Evolutionary conservation across 2,888 invertebrate genomes (phyloP).

Genomic region (Ophion obscuratus): DNA sequence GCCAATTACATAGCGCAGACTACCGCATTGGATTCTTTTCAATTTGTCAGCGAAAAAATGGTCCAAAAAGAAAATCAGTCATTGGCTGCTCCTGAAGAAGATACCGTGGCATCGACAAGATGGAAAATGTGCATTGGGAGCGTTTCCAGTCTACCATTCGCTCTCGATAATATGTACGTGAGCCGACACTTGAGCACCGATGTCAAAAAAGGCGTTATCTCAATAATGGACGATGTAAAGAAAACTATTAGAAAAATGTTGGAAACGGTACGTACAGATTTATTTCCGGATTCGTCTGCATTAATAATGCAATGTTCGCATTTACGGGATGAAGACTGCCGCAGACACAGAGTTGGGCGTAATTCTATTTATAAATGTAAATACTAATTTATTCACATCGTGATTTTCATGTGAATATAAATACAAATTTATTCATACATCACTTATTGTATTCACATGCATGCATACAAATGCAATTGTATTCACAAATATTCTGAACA

Average conservation of each 20-base stretch:
- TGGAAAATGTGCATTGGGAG: slow-evolving; percentile 97
- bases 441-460: too few relatives aligned
- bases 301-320: too few relatives aligned
- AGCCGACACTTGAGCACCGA: slow-evolving; percentile 94
- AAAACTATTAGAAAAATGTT: slow-evolving; percentile 93
- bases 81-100: slow-evolving; percentile 92
- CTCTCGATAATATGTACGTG: slow-evolving; percentile 94
- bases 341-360: too few relatives aligned
- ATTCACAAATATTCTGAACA: too few relatives aligned
- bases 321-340: too few relatives aligned
- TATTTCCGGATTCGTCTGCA: not conserved
- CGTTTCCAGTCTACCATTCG: slow-evolving; percentile 90
- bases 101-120: slow-evolving; percentile 92
- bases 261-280: slow-evolving; percentile 73
- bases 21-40: slow-evolving; percentile 91
- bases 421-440: too few relatives aligned
- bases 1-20: slow-evolving; percentile 98
- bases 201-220: slow-evolving; percentile 92
- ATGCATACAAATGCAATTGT: too few relatives aligned
- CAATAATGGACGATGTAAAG: slow-evolving; percentile 95
- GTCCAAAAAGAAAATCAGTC: slow-evolving; percentile 86
- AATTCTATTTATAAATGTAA: too few relatives aligned
- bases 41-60: slow-evolving; percentile 90
- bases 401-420: too few relatives aligned
- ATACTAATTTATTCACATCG: too few relatives aligned